A percentile compares a stretch with the other conserved stretches of the same genome.
These are phyloP conservation scores for Tragelaphus strepsiceros DNA, from an alignment of 2,113 vertebrate species.

Conservation along the genomic window DNA sequence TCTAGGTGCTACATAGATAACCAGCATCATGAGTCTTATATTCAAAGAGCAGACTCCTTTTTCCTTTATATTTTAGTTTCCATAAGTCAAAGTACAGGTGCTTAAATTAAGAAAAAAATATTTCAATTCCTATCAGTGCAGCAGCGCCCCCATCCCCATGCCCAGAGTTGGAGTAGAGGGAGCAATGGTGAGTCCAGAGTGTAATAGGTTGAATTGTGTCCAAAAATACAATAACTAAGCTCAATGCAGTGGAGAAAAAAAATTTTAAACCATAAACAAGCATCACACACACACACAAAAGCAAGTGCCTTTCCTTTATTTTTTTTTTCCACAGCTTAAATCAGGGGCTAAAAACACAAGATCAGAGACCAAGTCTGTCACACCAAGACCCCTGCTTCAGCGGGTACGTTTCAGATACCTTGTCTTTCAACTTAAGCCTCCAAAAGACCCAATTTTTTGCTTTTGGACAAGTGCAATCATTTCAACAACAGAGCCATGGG, in stretches of 20 bases:
- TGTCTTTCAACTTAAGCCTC: background rate
- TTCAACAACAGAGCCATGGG: background rate
- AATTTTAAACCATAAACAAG: background rate
- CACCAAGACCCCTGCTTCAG: background rate
- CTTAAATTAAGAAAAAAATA: background rate
- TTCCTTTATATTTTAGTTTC: background rate
- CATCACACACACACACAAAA: background rate
- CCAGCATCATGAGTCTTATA: background rate
- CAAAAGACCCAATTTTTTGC: background rate
- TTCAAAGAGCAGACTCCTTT: background rate
- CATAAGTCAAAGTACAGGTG: background rate
- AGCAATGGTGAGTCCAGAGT: background rate
- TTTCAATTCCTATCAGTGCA: background rate
- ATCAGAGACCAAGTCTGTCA: background rate
- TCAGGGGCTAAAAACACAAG: background rate
- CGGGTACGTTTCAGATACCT: background rate
- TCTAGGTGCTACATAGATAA: background rate
- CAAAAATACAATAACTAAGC: background rate
- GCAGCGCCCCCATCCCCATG: background rate
- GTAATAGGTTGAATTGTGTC: background rate
- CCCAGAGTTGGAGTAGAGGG: background rate
- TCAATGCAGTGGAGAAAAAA: background rate
- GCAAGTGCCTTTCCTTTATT: background rate
- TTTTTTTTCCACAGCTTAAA: background rate
- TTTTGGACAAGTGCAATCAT: background rate